A percentile compares a stretch with the other conserved stretches of the same genome.
Conservation (phyloP, 2,888 invertebrate species). For the Platycheirus rosarum region DNA sequence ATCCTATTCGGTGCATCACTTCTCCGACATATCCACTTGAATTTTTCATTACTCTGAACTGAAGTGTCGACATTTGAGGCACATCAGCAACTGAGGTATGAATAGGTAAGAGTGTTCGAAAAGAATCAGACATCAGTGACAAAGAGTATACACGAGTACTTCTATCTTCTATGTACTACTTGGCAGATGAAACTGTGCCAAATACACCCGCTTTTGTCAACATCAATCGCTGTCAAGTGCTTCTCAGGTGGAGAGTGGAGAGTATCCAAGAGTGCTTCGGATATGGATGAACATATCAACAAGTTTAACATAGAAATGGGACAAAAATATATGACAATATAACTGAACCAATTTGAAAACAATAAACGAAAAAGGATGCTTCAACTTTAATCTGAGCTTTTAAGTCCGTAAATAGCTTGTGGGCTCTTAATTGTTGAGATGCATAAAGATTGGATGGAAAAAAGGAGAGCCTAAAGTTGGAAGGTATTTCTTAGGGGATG, state of each 20-base stretch:
- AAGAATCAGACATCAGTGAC: not conserved
- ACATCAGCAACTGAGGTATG: not conserved
- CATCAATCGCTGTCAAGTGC: slow-evolving; percentile 39
- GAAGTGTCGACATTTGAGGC: slow-evolving; percentile 46
- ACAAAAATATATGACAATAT: slow-evolving; percentile 19
- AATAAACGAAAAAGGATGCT: slow-evolving; percentile 35
- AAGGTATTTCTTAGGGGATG: no score
- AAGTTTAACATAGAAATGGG: slow-evolving; percentile 44
- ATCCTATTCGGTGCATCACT: slow-evolving; percentile 8
- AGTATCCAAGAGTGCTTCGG: slow-evolving; percentile 12
- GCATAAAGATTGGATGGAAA: no score
- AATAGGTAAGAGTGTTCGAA: not conserved
- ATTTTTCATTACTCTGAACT: slow-evolving; percentile 44
- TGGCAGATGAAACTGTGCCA: slow-evolving; percentile 43
- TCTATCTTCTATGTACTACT: no score
- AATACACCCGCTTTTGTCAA: slow-evolving; percentile 44
- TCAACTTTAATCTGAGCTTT: slow-evolving; percentile 2
- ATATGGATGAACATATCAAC: slow-evolving; percentile 39
- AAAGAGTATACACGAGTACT: not conserved
- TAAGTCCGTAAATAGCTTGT: not conserved
- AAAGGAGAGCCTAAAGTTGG: no score
- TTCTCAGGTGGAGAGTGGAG: not conserved
- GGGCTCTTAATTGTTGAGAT: no score
- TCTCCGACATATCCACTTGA: slow-evolving; percentile 5
- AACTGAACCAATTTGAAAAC: slow-evolving; percentile 24